A percentile compares a stretch with the other conserved stretches of the same genome.
Conservation (phyloP, 2,888 invertebrate genomes). For the Acheta domesticus region DNA sequence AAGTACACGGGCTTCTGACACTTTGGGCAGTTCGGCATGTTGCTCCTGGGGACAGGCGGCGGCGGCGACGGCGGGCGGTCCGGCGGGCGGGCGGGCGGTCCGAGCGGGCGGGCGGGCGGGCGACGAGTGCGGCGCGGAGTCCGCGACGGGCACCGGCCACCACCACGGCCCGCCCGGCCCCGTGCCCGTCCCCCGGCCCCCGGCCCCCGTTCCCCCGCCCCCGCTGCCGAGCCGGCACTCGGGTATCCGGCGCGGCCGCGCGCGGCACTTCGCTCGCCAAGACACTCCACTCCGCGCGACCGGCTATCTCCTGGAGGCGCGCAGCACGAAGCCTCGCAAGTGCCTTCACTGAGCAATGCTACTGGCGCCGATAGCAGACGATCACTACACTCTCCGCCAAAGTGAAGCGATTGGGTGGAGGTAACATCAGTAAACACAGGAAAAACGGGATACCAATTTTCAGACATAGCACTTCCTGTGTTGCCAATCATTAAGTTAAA, state of each 20-base stretch:
- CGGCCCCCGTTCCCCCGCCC: neutral
- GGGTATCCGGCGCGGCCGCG: neutral
- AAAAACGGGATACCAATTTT: too few species aligned
- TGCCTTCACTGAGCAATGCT: neutral
- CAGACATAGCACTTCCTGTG: too few species aligned
- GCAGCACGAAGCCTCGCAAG: neutral
- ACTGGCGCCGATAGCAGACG: too few species aligned
- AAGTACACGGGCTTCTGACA: slow-evolving; percentile 60
- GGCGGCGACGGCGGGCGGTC: neutral
- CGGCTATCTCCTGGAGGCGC: neutral
- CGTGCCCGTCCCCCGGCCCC: neutral
- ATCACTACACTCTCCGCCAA: too few species aligned
- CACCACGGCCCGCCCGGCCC: neutral
- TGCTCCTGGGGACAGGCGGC: neutral
- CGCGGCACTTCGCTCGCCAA: neutral
- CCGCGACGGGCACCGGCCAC: neutral
- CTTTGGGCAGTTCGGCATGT: slow-evolving; percentile 59
- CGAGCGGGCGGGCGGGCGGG: neutral
- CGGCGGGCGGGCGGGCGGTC: neutral
- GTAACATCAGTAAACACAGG: too few species aligned
- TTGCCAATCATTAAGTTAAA: too few species aligned
- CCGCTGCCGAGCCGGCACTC: neutral
- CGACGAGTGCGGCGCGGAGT: slow-evolving; percentile 21
- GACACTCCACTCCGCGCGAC: neutral
- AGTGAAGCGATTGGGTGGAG: too few species aligned